Percentiles rank a stretch among this genome's conserved stretches.
Evolutionary conservation across 2,888 invertebrate genomes (phyloP).

Genomic region (Trimorus sp.): DNA sequence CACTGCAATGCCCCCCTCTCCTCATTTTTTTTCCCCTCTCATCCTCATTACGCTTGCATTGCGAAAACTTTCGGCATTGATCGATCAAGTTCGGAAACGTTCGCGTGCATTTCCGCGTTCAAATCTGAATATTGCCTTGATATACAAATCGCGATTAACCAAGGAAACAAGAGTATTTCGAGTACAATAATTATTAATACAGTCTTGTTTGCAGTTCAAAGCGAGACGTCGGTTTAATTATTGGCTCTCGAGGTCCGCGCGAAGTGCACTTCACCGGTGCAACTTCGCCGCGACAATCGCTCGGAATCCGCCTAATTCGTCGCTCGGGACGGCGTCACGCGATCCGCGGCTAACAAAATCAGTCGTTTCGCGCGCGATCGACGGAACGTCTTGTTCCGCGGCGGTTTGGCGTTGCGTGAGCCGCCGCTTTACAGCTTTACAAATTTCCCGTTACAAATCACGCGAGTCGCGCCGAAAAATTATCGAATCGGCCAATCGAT

Average conservation of each 20-base stretch:
- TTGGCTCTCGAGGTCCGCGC: constrained; percentile 42
- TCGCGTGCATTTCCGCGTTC: constrained; percentile 25
- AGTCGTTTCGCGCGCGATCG: constrained; percentile 44
- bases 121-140: constrained; percentile 46
- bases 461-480: not conserved
- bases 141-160: constrained; percentile 52
- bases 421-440: constrained; percentile 8
- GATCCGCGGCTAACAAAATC: constrained; percentile 57
- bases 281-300: constrained; percentile 23
- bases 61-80: no score
- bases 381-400: constrained; percentile 50
- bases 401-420: constrained; percentile 24
- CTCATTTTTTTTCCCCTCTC: no score
- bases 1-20: no score
- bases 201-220: constrained; percentile 57
- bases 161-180: constrained; percentile 39
- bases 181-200: constrained; percentile 19
- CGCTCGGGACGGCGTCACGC: constrained; percentile 50
- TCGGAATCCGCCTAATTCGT: constrained; percentile 37
- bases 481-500: no score
- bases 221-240: constrained; percentile 48
- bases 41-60: no score
- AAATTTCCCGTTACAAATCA: constrained; percentile 4
- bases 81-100: constrained; percentile 20
- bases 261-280: constrained; percentile 31